Base-by-base conservation (phyloP, 2,113 vertebrate genomes). In the Mola mola region DNA sequence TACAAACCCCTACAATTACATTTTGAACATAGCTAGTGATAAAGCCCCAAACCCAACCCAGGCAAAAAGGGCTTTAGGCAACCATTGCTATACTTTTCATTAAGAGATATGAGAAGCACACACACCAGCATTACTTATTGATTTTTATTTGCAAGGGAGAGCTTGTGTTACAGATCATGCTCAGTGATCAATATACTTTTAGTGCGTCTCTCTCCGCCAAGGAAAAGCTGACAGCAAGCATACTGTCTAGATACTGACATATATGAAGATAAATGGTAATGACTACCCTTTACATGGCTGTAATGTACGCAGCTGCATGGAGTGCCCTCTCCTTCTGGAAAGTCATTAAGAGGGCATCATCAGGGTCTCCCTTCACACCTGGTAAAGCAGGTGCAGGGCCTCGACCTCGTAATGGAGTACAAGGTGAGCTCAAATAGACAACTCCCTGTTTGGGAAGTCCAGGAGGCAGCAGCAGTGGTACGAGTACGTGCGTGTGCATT, bases 331-430 rank as follows among this genome's bases (percentile, higher is more conserved):
- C 64, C 71, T 73, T 75, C 70, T 83, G 81, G 70, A 81, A 83
- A 79, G 75, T 85, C 85, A 87, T 90, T 87, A 86, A 34, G 58
- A 80, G 65, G 66, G 73, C 79, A 83, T 83, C 75, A 82, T 72
- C 51, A 41, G 75, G 76, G 72, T 73, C 70, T 85, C 66, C 58
- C 47, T 66, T 53, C 78, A 85, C 88, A 90, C 87, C 83, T 90
- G 87, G 78, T 75, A 41, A 73, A 85, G 78, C 88, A 91, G 86
- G 81, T 90, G 89, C 48, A 16, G 67, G 65, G 87, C 61, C 72
- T 37, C 19, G 63, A 84, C 83, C 83, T 74, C 51, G 7, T 84
- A 78, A 83, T 68, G 36, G 76, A 79, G 55, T 68, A 73, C 78
- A 84, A 80, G 79, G 68, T 87, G 80, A 80, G 79, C 67, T 84